A percentile compares a stretch with the other conserved stretches of the same genome.
Conservation (phyloP, 1,140 invertebrate genomes). For the Drosophila santomea region DNA sequence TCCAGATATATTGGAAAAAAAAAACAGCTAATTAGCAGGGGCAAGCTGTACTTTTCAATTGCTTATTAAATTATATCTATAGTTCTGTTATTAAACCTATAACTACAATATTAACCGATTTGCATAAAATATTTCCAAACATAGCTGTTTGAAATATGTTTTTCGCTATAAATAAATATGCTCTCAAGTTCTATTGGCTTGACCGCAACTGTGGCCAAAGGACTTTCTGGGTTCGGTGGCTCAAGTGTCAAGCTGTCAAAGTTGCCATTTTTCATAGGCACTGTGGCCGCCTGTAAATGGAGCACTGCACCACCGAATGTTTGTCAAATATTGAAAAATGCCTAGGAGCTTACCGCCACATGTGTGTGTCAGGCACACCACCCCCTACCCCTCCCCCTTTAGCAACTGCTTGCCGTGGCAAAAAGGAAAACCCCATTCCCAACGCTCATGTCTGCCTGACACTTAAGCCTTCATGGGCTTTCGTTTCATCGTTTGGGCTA, state of each 20-base stretch:
- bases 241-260: conserved; percentile 80
- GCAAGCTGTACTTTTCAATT: no score
- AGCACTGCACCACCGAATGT: conserved; percentile 35
- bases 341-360: conserved; percentile 64
- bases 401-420: no score
- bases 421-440: not conserved
- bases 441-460: conserved; percentile 11
- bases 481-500: conserved; percentile 71
- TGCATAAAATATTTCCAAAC: not conserved
- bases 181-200: not conserved
- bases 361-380: conserved; percentile 42
- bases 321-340: conserved; percentile 82
- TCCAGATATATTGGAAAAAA: not conserved
- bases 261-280: conserved; percentile 73
- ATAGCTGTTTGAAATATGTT: no score
- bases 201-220: not conserved
- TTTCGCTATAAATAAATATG: no score
- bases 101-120: no score
- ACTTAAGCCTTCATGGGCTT: conserved; percentile 69
- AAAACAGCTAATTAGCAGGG: no score
- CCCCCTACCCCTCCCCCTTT: not conserved
- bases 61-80: no score
- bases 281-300: conserved; percentile 15
- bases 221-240: conserved; percentile 16
- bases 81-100: no score